Evolutionary conservation across 30 jellyfish, hydroid and myxozoan species (phyloP).

Genomic region (Calvadosia cruxmelitensis): DNA sequence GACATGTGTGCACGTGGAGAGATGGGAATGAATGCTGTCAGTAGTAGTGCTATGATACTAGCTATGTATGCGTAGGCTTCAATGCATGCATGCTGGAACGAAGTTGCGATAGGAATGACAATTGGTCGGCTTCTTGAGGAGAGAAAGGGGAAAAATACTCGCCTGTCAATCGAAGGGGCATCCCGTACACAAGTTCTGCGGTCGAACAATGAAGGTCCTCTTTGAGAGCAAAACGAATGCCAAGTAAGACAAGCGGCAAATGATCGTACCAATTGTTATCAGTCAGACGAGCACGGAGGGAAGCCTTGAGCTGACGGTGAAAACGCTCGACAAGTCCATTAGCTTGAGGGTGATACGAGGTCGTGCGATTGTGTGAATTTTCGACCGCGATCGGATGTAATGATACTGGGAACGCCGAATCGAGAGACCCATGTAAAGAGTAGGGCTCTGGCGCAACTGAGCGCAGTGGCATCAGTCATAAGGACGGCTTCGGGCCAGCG

Average conservation of each 20-base stretch:
- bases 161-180: slow-evolving; percentile 17
- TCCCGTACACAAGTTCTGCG: slow-evolving; percentile 29
- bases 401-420: slow-evolving; percentile 34
- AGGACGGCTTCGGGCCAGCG: slow-evolving; percentile 32
- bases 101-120: too few relatives aligned
- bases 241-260: slow-evolving; percentile 22
- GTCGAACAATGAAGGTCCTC: slow-evolving; percentile 21
- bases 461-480: slow-evolving; percentile 19
- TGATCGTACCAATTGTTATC: slow-evolving; percentile 20
- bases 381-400: slow-evolving; percentile 34
- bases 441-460: slow-evolving; percentile 5
- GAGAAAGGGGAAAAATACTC: slow-evolving; percentile 4
- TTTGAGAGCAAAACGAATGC: slow-evolving; percentile 10
- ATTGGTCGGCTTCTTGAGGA: too few relatives aligned
- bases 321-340: too few relatives aligned
- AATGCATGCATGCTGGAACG: too few relatives aligned
- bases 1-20: slow-evolving; percentile 15
- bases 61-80: slow-evolving; percentile 1
- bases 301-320: slow-evolving; percentile 20
- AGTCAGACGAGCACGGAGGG: slow-evolving; percentile 15
- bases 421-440: slow-evolving; percentile 16
- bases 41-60: slow-evolving; percentile 1
- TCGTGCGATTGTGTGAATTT: slow-evolving; percentile 24
- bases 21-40: slow-evolving; percentile 3
- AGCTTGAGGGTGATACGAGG: slow-evolving; percentile 26